Evolutionary conservation across 30 jellyfish, hydroid and myxozoan genomes (phyloP), one percentile per base, ranked within the genome.

Genomic region (Aurelia aurita complex sp. Pacific): DNA sequence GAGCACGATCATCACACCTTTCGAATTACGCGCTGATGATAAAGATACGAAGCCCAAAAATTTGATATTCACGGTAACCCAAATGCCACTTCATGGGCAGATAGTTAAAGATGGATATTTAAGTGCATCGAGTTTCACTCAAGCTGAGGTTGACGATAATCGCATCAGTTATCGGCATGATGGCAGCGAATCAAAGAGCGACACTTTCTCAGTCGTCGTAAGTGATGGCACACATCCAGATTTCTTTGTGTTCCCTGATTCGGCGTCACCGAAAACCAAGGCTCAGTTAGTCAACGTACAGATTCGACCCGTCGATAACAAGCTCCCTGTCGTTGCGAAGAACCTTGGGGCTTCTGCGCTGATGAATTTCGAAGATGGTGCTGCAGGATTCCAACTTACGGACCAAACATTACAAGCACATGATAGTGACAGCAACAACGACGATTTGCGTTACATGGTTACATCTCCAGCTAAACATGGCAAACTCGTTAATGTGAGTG

Each of bases 21-120:
- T 89, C 35, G 99, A 95, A 70, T 61, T 95, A 46, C 75, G 89
- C 11, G 98, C 99, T 19, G 91, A 71, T 15, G 98, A 95, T 85
- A 82, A 81, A 34, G 99, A 95, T 62, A 89, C 97, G n/a, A 80
- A 75, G 63, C 83, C 96, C 5, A 66, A 73, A 38, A 40, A 85
- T 42, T 36, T 95, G 46, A 42, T 61, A 15, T 95, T 79, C 64
- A 76, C 91, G 32, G 90, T 95, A 4, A 74, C 86, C 16, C 94
- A 82, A 32, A 84, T 78, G 15, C 99, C 99, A 29, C 83, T 79
- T 33, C 97, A 90, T 63, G 99, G 99, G 1, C 81, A 32, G 33
- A 54, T 95, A 11, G 72, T 81, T 17, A 72, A 69, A 34, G 97
- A 87, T 70, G 96, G 94, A 16, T 17, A 38, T 51, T 42, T 35